phyloP scores from a whole-genome alignment of 2,888 invertebrate genomes.

The Antheraea assamensis region DNA sequence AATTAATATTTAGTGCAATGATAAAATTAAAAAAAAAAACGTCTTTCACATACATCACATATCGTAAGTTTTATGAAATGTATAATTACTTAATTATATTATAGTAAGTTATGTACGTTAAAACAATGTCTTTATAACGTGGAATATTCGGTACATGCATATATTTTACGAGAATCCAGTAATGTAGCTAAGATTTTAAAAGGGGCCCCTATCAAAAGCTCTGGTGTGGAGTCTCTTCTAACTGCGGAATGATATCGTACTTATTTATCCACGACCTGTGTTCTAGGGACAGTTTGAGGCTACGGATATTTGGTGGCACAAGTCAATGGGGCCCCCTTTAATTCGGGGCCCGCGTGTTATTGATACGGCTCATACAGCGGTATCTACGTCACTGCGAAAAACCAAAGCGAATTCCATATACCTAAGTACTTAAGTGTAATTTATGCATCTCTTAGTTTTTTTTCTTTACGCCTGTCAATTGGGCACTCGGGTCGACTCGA shows the following conservation, averaged over 20 bases:
- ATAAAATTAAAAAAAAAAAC: not conserved
- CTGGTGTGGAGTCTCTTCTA: too few relatives aligned
- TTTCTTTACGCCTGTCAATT: too few relatives aligned
- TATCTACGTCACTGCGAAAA: too few relatives aligned
- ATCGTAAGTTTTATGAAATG: not conserved
- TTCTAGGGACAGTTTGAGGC: too few relatives aligned
- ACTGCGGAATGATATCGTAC: too few relatives aligned
- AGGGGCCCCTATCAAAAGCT: too few relatives aligned
- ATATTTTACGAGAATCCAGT: not conserved
- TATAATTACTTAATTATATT: not conserved
- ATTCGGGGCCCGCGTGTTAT: too few relatives aligned
- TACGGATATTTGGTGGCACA: too few relatives aligned
- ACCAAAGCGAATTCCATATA: constrained; percentile 11
- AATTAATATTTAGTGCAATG: not conserved
- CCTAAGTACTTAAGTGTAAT: constrained; percentile 4
- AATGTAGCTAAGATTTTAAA: too few relatives aligned
- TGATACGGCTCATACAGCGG: too few relatives aligned
- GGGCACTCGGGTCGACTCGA: not conserved
- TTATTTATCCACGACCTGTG: too few relatives aligned
- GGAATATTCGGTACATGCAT: not conserved
- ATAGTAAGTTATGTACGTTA: not conserved
- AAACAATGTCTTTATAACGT: not conserved
- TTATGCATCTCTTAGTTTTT: not conserved
- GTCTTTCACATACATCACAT: not conserved
- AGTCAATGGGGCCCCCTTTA: too few relatives aligned